phyloP scores from a whole-genome alignment of 2,888 invertebrate genomes.

The Amiota mariae region DNA sequence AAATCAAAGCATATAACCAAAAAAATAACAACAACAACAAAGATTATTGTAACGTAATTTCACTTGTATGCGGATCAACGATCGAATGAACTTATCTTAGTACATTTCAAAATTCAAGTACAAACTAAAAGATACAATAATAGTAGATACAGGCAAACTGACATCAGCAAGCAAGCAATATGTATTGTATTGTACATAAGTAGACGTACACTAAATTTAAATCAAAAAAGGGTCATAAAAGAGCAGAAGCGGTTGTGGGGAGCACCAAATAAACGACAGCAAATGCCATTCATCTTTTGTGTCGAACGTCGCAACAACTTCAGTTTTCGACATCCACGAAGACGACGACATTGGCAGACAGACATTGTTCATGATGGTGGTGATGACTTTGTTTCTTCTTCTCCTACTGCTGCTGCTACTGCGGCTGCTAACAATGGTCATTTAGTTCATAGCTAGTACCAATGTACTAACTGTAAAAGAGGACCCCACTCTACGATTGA shows the following conservation, averaged over 20 bases:
- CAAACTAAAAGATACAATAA: neutral
- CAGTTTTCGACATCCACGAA: conserved; percentile 7
- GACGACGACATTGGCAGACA: neutral
- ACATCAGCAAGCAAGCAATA: no score
- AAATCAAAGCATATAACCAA: neutral
- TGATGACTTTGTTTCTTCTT: neutral
- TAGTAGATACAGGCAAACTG: neutral
- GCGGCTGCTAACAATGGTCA: neutral
- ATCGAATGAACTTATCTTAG: no score
- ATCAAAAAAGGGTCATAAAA: no score
- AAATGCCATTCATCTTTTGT: conserved; percentile 28
- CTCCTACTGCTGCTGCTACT: neutral
- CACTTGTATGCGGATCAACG: neutral
- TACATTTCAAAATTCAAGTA: no score
- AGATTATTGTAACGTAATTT: conserved; percentile 7
- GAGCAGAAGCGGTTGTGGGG: neutral
- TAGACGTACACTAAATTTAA: no score
- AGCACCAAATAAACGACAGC: conserved; percentile 3
- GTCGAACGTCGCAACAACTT: neutral
- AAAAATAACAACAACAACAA: neutral
- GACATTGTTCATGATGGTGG: neutral
- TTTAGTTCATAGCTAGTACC: neutral
- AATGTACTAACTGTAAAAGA: neutral
- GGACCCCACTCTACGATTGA: neutral
- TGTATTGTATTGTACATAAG: no score